phyloP scores from a whole-genome alignment of 2,113 vertebrate genomes.

The Gracilinanus agilis region DNA sequence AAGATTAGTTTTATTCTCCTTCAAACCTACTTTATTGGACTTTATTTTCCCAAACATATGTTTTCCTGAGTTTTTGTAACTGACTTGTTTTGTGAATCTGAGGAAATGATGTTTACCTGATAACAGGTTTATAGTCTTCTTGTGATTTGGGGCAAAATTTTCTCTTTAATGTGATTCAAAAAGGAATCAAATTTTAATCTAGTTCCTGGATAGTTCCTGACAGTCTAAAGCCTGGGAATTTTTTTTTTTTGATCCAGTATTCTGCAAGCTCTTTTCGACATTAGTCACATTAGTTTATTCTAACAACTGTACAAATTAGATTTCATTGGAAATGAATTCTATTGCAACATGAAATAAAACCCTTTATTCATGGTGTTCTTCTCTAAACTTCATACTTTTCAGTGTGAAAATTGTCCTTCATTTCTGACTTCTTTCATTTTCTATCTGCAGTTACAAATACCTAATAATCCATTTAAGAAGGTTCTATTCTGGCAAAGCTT shows the following conservation, averaged over 20 bases:
- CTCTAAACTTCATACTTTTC: background rate
- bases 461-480: background rate
- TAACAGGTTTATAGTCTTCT: background rate
- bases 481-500: background rate
- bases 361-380: background rate
- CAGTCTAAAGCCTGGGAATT: slow-evolving; percentile 8
- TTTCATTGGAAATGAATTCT: background rate
- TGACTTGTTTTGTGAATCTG: background rate
- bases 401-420: background rate
- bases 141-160: slow-evolving; percentile 24
- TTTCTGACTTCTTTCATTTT: slow-evolving; percentile 5
- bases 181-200: slow-evolving; percentile 14
- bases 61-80: background rate
- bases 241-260: slow-evolving; percentile 21
- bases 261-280: background rate
- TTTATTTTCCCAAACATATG: background rate
- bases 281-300: slow-evolving; percentile 19
- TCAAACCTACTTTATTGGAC: slow-evolving; percentile 27
- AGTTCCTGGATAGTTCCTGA: too few relatives aligned
- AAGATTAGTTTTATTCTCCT: background rate
- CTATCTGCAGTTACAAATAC: background rate
- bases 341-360: background rate
- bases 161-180: slow-evolving; percentile 45
- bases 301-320: background rate
- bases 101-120: slow-evolving; percentile 14